Evolutionary conservation across 2,888 invertebrate species (phyloP).

Genomic region (Gonocerus acuteangulatus): DNA sequence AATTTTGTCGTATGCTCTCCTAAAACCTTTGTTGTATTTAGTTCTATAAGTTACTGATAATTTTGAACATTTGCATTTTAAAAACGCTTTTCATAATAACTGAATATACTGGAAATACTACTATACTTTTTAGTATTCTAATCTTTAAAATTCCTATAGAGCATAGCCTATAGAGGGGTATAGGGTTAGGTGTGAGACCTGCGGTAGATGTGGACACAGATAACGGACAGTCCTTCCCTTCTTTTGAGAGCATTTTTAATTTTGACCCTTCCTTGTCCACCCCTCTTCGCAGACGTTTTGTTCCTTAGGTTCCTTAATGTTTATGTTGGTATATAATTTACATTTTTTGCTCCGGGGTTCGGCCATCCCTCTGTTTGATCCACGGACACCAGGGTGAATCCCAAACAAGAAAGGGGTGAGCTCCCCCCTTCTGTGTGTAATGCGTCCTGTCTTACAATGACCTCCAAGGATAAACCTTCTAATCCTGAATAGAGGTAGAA

Average conservation of each 20-base stretch:
- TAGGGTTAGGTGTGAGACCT: background rate
- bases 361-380: background rate
- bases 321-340: conserved; percentile 38
- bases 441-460: background rate
- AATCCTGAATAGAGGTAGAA: background rate
- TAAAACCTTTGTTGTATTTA: no score
- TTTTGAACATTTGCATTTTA: no score
- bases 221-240: background rate
- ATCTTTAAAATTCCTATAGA: no score
- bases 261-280: background rate
- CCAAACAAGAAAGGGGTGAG: conserved; percentile 9
- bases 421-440: background rate
- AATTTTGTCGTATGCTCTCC: no score
- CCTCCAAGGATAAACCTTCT: background rate
- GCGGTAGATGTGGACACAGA: background rate
- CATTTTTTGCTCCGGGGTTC: conserved; percentile 30
- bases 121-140: no score
- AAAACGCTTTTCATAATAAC: no score
- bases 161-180: no score
- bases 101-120: no score
- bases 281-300: background rate
- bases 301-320: conserved; percentile 32
- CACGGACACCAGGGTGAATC: background rate
- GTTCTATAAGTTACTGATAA: no score
- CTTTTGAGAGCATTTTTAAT: background rate